Base-by-base conservation (phyloP, 2,113 vertebrate genomes). In the Thryonomys swinderianus region DNA sequence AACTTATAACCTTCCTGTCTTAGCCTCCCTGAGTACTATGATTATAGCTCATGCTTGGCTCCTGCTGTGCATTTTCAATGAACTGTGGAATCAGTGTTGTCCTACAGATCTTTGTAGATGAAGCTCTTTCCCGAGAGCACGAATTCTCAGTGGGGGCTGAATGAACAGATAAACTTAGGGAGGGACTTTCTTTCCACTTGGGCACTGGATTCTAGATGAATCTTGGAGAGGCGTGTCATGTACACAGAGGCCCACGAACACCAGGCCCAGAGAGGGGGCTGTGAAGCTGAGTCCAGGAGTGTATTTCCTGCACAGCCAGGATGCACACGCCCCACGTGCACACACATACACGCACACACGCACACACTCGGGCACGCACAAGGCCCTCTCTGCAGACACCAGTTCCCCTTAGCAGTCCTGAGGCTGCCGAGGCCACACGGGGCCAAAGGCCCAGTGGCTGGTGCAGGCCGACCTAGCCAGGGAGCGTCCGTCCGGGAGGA, bases 241-340 rank as follows among this genome's bases (percentile, higher is more conserved):
- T 42, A 48, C 6, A 18, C n/a, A 78, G 45, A 59, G 51, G 51
- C 9, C 42, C 37, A 21, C 10, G 2, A 48, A 71, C 27, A 45
- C 69, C 61, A 86, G 51, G 20, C 7, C 17, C 42, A 34, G 32
- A 53, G 42, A 2, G 62, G 67, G 82, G 20, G 20, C 23, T 37
- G 0, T 20, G 21, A 32, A 5, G 11, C 34, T 23, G 89, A 30
- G 17, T 76, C 37, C 6, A 61, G 23, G 17, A 21, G 5, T 27
- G 20, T 34, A 9, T 40, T 32, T 85, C 3, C 37, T 90, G 5
- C 37, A 37, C 30, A 34, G 8, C 5, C 51, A 59, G 27, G 30
- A 3, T 1, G 20, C 10, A 4, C n/a, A 55, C 7, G 13, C 69
- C 21, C 16, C 7, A 2, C 3, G 0, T 2, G 4, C 2, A 9